Evolutionary conservation across 2,113 vertebrate species (phyloP).

Genomic region (Cyanoramphus novaezelandiae): DNA sequence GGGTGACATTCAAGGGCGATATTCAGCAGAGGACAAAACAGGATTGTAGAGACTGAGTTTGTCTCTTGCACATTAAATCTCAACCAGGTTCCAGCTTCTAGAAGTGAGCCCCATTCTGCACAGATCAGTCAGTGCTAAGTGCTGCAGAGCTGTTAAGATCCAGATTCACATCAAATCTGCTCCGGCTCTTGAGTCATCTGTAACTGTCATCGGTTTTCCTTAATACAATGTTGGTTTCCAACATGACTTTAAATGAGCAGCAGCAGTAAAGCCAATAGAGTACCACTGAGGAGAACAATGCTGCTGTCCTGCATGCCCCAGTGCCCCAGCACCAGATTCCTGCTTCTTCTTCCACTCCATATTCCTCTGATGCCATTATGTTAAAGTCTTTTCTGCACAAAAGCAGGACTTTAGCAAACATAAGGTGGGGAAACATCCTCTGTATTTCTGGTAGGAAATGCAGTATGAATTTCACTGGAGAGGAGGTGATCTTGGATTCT

Average conservation of each 20-base stretch:
- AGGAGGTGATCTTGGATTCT: not conserved
- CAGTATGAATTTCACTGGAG: not conserved
- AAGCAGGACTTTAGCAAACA: not conserved
- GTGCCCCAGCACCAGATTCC: not conserved
- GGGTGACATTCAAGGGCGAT: slow-evolving; percentile 48
- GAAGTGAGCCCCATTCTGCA: not conserved
- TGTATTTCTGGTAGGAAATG: not conserved
- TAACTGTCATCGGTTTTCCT: not conserved
- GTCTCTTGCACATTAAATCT: not conserved
- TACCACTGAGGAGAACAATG: not conserved
- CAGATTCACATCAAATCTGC: not conserved
- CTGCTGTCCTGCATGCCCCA: not conserved
- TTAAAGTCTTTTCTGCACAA: not conserved
- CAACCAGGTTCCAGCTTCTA: not conserved
- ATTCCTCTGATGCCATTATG: not conserved
- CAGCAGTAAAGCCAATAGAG: not conserved
- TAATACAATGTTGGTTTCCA: not conserved
- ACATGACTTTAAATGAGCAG: not conserved
- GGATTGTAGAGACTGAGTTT: not conserved
- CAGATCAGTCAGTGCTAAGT: not conserved
- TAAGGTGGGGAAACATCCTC: not conserved
- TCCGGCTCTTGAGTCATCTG: not conserved
- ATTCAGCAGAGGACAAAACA: not conserved
- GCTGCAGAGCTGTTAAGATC: not conserved
- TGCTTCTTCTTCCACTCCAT: not conserved